phyloP scores from a whole-genome alignment of 2,113 vertebrate species.

The Marmota monax region DNA sequence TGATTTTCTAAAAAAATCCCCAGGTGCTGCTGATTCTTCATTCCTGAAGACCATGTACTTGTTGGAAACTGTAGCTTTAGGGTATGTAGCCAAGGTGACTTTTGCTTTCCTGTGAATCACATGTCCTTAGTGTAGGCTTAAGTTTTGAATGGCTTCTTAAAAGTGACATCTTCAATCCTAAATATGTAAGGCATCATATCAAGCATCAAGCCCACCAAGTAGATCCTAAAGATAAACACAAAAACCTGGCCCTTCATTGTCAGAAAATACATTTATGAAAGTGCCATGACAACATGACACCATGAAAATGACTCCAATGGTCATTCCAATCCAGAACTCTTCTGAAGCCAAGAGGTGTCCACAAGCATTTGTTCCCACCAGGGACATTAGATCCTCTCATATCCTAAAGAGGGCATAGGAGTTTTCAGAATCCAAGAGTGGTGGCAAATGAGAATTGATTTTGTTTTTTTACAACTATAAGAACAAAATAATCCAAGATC shows the following conservation, averaged over 20 bases:
- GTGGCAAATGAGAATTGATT: not conserved
- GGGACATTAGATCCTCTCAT: not conserved
- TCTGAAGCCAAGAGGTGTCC: not conserved
- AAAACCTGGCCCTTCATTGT: not conserved
- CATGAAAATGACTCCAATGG: not conserved
- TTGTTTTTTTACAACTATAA: not conserved
- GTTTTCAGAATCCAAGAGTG: not conserved
- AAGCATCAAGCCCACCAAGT: not conserved
- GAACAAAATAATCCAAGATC: not conserved
- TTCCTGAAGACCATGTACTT: not conserved
- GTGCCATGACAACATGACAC: too few species aligned
- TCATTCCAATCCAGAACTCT: not conserved
- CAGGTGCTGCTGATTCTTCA: not conserved
- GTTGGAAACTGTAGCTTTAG: not conserved
- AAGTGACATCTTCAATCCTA: not conserved
- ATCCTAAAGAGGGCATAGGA: not conserved
- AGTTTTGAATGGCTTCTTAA: conserved; percentile 1
- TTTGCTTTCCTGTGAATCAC: not conserved
- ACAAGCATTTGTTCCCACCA: not conserved
- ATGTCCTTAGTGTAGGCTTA: not conserved
- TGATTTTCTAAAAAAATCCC: not conserved
- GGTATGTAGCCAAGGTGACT: not conserved
- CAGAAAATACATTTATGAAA: not conserved
- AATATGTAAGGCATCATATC: not conserved
- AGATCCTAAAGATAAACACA: not conserved